Conservation (phyloP, 2,888 invertebrate genomes). For the Drosophila algonquin region DNA sequence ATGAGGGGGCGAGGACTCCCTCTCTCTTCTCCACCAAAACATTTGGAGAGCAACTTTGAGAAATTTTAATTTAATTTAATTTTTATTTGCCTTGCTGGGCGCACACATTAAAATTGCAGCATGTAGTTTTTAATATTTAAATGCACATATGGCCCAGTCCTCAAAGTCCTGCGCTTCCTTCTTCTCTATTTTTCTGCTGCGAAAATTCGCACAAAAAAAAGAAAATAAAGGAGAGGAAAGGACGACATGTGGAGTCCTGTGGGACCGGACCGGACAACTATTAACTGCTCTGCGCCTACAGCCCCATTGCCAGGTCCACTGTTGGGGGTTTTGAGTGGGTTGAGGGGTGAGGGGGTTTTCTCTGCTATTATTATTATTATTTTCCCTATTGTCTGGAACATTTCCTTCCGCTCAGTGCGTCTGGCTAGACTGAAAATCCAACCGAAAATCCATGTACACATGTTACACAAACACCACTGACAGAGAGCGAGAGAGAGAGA, state of each 20-base stretch:
- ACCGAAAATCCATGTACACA: slow-evolving; percentile 37
- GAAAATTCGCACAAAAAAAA: slow-evolving; percentile 13
- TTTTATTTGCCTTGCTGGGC: slow-evolving; percentile 63
- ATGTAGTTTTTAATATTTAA: slow-evolving; percentile 60
- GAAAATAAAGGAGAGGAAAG: slow-evolving; percentile 5
- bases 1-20: neutral
- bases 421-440: slow-evolving; percentile 27
- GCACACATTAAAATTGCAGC: slow-evolving; percentile 63
- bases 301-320: slow-evolving; percentile 17
- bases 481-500: neutral
- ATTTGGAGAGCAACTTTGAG: slow-evolving; percentile 39
- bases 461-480: slow-evolving; percentile 33
- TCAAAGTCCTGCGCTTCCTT: slow-evolving; percentile 4
- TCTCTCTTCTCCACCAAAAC: slow-evolving; percentile 28
- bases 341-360: neutral
- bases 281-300: slow-evolving; percentile 40
- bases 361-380: slow-evolving; percentile 56
- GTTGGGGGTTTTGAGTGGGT: neutral
- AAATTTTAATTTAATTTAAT: slow-evolving; percentile 65
- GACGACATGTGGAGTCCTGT: slow-evolving; percentile 29
- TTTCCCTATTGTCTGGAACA: slow-evolving; percentile 55
- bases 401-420: slow-evolving; percentile 48
- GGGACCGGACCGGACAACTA: slow-evolving; percentile 24
- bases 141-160: slow-evolving; percentile 22
- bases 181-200: slow-evolving; percentile 5